Conservation (phyloP, 2,113 vertebrate species). For the Cyphomyrus plagiostoma region DNA sequence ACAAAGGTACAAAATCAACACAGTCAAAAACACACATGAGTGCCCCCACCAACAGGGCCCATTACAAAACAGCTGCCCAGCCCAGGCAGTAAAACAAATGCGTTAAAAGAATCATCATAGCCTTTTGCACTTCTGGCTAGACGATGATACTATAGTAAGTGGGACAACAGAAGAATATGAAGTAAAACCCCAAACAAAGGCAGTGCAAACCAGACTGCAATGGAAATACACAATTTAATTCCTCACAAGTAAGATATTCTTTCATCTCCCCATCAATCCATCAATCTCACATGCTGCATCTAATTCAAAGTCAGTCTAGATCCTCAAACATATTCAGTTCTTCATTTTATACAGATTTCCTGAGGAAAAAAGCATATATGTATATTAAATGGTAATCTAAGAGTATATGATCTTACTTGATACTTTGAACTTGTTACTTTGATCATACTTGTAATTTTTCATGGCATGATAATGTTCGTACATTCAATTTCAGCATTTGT, state of each 20-base stretch:
- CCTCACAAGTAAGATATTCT: neutral
- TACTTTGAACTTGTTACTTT: neutral
- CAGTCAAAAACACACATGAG: neutral
- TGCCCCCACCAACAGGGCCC: neutral
- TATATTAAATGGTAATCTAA: neutral
- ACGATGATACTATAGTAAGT: neutral
- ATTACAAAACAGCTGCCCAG: neutral
- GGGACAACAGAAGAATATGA: neutral
- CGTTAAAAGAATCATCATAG: neutral
- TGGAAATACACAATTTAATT: neutral
- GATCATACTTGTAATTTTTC: neutral
- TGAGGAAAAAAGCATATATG: neutral
- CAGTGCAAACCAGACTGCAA: neutral
- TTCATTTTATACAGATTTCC: neutral
- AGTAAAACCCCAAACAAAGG: neutral
- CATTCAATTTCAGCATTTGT: neutral
- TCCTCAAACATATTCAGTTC: neutral
- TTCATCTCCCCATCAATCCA: neutral
- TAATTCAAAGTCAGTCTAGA: neutral
- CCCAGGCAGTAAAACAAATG: neutral
- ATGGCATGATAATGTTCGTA: neutral
- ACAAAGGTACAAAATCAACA: neutral
- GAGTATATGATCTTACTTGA: neutral
- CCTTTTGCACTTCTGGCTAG: neutral
- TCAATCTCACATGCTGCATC: neutral